These are phyloP conservation scores for Euura saliciscinereae DNA, from an alignment of 1,140 invertebrate species.

Conservation along the genomic window DNA sequence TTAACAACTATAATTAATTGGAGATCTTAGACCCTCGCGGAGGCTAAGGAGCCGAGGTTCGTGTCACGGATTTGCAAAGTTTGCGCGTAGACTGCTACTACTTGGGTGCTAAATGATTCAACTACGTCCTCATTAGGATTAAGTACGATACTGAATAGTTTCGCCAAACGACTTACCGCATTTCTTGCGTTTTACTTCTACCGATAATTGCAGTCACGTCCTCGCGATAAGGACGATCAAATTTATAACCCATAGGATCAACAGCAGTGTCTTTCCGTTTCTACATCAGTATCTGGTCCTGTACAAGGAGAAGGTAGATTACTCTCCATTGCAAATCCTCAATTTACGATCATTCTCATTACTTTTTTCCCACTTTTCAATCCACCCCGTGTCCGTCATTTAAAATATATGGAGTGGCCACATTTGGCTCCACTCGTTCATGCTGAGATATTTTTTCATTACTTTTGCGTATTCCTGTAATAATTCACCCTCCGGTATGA, in stretches of 20 bases:
- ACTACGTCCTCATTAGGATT: constrained; percentile 9
- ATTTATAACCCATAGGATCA: neutral
- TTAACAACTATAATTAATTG: constrained; percentile 35
- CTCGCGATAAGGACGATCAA: neutral
- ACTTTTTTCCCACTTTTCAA: too few relatives aligned
- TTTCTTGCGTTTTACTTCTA: neutral
- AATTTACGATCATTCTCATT: too few relatives aligned
- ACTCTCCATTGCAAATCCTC: too few relatives aligned
- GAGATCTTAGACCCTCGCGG: constrained; percentile 24
- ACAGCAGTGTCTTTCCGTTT: neutral
- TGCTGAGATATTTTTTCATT: constrained; percentile 33
- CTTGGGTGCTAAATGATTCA: constrained; percentile 13
- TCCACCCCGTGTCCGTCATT: neutral
- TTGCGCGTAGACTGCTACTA: neutral
- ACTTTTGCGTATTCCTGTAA: constrained; percentile 28
- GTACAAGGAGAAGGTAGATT: too few relatives aligned
- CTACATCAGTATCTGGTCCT: too few relatives aligned
- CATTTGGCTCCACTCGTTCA: neutral
- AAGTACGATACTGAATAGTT: neutral
- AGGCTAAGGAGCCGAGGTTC: constrained; percentile 6
- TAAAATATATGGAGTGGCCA: neutral
- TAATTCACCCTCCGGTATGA: constrained; percentile 33
- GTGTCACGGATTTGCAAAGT: constrained; percentile 9
- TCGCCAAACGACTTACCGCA: constrained; percentile 2
- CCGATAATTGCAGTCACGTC: neutral